A percentile compares a stretch with the other conserved stretches of the same genome.
phyloP scores from a whole-genome alignment of 2,888 invertebrate species.

The Noctuana brunneofusca region DNA sequence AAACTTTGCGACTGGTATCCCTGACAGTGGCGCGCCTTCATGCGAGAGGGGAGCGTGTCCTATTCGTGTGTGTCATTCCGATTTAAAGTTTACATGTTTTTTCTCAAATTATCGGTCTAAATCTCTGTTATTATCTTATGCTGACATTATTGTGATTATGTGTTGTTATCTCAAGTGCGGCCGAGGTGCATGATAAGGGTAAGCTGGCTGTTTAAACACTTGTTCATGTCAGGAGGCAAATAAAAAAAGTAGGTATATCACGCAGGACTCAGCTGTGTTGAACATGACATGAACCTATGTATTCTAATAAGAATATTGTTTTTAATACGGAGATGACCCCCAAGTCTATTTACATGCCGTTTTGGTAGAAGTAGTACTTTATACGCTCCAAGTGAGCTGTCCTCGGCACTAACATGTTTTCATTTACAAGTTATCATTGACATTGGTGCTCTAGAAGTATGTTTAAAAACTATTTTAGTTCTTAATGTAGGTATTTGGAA shows the following conservation, averaged over 20 bases:
- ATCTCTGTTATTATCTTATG: slow-evolving; percentile 53
- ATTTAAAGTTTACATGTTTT: slow-evolving; percentile 72
- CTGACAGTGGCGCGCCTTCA: slow-evolving; percentile 67
- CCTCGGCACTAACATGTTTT: slow-evolving; percentile 26
- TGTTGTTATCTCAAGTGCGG: slow-evolving; percentile 69
- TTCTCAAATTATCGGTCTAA: slow-evolving; percentile 57
- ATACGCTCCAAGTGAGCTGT: background rate
- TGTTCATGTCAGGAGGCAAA: slow-evolving; percentile 53
- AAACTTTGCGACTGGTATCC: slow-evolving; percentile 56
- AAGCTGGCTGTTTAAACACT: slow-evolving; percentile 60
- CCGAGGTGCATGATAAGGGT: slow-evolving; percentile 75
- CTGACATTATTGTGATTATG: slow-evolving; percentile 74
- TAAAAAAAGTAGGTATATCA: slow-evolving; percentile 12
- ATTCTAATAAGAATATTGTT: slow-evolving; percentile 43
- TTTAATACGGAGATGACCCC: slow-evolving; percentile 12
- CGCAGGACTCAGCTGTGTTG: slow-evolving; percentile 35
- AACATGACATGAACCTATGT: slow-evolving; percentile 39
- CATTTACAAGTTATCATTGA: slow-evolving; percentile 35
- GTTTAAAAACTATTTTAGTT: background rate
- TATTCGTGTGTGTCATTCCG: slow-evolving; percentile 56
- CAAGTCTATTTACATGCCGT: slow-evolving; percentile 10
- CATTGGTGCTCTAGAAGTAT: slow-evolving; percentile 28
- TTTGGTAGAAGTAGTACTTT: background rate
- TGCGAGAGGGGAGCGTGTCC: slow-evolving; percentile 44
- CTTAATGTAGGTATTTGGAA: background rate